A percentile compares a stretch with the other conserved stretches of the same genome.
Conservation (phyloP, 2,113 vertebrate genomes). For the Petaurus breviceps region DNA sequence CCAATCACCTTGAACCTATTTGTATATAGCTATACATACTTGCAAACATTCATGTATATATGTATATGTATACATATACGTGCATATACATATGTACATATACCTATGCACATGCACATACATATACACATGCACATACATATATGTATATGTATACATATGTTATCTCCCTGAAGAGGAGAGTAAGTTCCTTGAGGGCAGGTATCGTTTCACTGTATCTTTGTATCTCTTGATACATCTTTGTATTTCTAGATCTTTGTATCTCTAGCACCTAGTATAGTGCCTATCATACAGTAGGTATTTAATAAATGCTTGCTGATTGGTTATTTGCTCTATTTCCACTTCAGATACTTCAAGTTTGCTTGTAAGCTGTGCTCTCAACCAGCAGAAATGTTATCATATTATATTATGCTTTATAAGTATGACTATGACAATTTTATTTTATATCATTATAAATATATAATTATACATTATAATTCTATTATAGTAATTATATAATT, state of each 20-base stretch:
- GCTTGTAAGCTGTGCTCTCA: background rate
- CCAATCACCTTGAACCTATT: slow-evolving; percentile 7
- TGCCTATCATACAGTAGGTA: background rate
- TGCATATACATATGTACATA: background rate
- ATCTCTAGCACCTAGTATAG: background rate
- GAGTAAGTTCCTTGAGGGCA: background rate
- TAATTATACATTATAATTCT: background rate
- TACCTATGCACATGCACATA: background rate
- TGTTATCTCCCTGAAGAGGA: background rate
- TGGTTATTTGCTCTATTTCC: background rate
- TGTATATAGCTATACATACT: slow-evolving; percentile 15
- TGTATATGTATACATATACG: background rate
- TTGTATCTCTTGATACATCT: background rate
- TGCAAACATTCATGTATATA: slow-evolving; percentile 22
- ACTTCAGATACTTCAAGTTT: background rate
- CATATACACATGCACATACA: background rate
- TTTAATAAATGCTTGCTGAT: background rate
- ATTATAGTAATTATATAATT: background rate
- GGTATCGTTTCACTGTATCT: background rate
- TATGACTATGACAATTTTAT: too few species aligned
- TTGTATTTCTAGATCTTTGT: background rate
- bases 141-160: background rate
- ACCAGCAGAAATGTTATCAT: background rate
- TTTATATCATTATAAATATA: background rate
- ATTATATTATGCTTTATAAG: too few species aligned